Evolutionary conservation across 1,140 invertebrate species (phyloP), one percentile per base, ranked within the genome.

Genomic region (Drosophila mojavensis): DNA sequence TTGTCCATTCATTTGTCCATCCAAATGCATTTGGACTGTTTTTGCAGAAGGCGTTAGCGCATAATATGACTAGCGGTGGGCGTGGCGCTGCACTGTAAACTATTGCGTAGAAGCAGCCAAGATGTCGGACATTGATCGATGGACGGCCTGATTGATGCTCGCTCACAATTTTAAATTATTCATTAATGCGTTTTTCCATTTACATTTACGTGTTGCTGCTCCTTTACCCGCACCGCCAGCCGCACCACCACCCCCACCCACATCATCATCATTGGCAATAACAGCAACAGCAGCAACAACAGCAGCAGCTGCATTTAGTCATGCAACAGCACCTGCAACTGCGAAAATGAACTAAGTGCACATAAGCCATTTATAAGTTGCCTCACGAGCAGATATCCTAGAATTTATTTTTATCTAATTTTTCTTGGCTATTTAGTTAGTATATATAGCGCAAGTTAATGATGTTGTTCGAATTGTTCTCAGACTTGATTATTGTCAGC

Each of bases 141-240:
- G 58, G 63, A 60, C 45, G 39, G 39, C 51, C 17, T 24, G 48
- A 60, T 30, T 47, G 58, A 60, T 28, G 55, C 33, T 30, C 48
- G 36, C 48, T 65, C 51, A 65, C 72, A 81, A 64, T 78, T 78
- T 86, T 86, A 86, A 85, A 81, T 86, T 78, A 86, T 88, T 86
- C 75, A 68, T 67, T 48, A 28, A 58, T 50, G 11, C 47, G 36
- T 20, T 51, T 59, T 51, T 13, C 9, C 28, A 17, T 36, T 51
- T 30, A 43, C n/a, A 13, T 53, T 43, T 26, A n/a, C n/a, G 36
- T 39, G 36, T 3, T 10, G 11, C 36, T 7, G 36, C 10, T 11
- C 9, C 36, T 11, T 2, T 10, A n/a, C 7, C 10, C 33, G 1
- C 33, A 33, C 30, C 3, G n/a, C n/a, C n/a, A n/a, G n/a, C n/a